Base-by-base conservation (phyloP, 2,888 invertebrate species). In the Agrotis puta region DNA sequence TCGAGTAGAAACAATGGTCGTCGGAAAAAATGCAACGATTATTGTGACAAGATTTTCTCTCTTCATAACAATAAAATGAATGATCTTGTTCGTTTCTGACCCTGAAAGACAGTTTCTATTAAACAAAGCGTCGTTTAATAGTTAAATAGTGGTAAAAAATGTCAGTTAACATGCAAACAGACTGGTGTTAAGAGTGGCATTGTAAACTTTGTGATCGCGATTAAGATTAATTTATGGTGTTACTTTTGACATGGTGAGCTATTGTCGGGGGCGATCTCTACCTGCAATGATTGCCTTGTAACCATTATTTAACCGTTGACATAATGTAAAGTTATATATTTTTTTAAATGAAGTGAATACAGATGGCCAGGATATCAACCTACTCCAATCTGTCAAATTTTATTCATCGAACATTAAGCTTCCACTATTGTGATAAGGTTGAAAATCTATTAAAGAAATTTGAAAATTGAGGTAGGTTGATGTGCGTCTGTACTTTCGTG, bases 1-100 rank as follows among this genome's bases (percentile, higher is more conserved):
- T 75, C 87, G 88, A 88, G 88, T 92, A 93, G 94, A 92, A 91
- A 94, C 91, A 92, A 88, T 93, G 91, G 53, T 1, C 2, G 88
- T 88, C 90, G 88, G 86, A 85, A 92, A 92, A 90, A 84, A 85
- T 76, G 79, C 67, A 6, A 33, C 63, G 59, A 47, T 61, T 39
- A 53, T 75, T 65, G 71, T 63, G 54, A 68, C 66, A 69, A 73
- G 79, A 87, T 91, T 91, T 86, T 84, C 86, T 77, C 86, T 65
- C 45, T 16, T 66, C 68, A 81, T 88, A 81, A 81, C 83, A 86
- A 83, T 83, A 74, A 78, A 72, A 64, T 79, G 75, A 77, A 70
- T 67, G 62, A 70, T 62, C 65, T 69, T 63, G 56, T 56, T 48
- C 18, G 50, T 73, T 63, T 79, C 51, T 81, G 84, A 84, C 84